Evolutionary conservation across 30 jellyfish, hydroid and myxozoan species (phyloP).

Genomic region (Aurelia aurita complex sp. Pacific): DNA sequence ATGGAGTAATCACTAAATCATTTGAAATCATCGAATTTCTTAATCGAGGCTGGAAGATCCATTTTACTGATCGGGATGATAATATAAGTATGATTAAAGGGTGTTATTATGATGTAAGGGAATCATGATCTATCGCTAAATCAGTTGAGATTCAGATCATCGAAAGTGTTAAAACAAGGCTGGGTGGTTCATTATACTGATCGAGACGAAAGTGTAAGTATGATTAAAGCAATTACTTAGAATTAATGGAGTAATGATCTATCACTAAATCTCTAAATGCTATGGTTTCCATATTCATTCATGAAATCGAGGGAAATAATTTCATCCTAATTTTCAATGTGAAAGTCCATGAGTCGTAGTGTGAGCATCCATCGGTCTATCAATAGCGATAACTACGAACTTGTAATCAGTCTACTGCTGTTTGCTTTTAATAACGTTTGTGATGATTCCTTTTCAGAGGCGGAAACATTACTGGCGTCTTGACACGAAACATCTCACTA

Average conservation of each 20-base stretch:
- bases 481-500: slow-evolving; percentile 88
- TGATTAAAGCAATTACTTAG: background rate
- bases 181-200: slow-evolving; percentile 94
- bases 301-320: too few relatives aligned
- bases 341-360: too few relatives aligned
- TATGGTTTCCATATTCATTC: too few relatives aligned
- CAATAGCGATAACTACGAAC: too few relatives aligned
- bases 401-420: too few relatives aligned
- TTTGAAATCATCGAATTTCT: slow-evolving; percentile 43
- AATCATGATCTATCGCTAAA: background rate
- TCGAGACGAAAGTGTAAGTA: slow-evolving; percentile 72
- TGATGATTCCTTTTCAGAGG: slow-evolving; percentile 46
- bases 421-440: too few relatives aligned
- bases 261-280: too few relatives aligned
- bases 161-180: slow-evolving; percentile 84
- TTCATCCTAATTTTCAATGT: too few relatives aligned
- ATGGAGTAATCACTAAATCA: too few relatives aligned
- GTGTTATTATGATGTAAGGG: too few relatives aligned
- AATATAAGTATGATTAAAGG: slow-evolving; percentile 27
- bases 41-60: slow-evolving; percentile 90
- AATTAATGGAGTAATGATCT: background rate
- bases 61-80: slow-evolving; percentile 75
- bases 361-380: too few relatives aligned
- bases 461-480: slow-evolving; percentile 95
- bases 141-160: slow-evolving; percentile 43